A percentile compares a stretch with the other conserved stretches of the same genome.
Conservation (phyloP, 2,113 vertebrate genomes). For the Heloderma charlesbogerti region DNA sequence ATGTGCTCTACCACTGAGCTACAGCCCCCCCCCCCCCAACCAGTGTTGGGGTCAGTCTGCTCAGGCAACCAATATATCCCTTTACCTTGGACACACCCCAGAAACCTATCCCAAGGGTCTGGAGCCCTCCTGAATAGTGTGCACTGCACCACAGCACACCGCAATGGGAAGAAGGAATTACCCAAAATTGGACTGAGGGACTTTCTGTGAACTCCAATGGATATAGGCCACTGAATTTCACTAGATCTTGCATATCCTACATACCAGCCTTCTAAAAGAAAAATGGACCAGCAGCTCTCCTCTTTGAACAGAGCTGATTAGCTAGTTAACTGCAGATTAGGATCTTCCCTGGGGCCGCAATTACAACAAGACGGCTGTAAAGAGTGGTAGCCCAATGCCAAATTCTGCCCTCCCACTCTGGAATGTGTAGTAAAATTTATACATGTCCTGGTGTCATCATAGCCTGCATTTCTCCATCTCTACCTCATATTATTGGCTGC, state of each 20-base stretch:
- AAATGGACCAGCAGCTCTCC: not conserved
- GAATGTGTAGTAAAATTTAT: not conserved
- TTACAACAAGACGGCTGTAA: not conserved
- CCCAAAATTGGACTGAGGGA: not conserved
- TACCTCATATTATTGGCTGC: too few relatives aligned
- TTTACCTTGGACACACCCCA: not conserved
- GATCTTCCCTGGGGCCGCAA: not conserved
- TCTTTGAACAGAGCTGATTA: not conserved
- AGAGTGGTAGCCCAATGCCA: not conserved
- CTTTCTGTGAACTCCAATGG: not conserved
- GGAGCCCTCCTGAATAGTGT: too few relatives aligned
- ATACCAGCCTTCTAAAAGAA: not conserved
- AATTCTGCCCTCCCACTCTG: not conserved
- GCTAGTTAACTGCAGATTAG: not conserved
- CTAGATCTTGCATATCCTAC: not conserved
- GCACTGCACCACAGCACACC: too few relatives aligned
- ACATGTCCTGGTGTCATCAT: not conserved
- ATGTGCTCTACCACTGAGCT: too few relatives aligned
- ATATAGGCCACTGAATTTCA: not conserved
- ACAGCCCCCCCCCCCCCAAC: too few relatives aligned
- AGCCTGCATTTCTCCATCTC: not conserved
- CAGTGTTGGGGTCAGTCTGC: too few relatives aligned
- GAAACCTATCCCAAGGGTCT: too few relatives aligned
- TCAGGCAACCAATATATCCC: not conserved
- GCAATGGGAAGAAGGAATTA: not conserved